Percentiles rank a stretch among this genome's conserved stretches.
Evolutionary conservation across 2,888 invertebrate genomes (phyloP).

Genomic region (Zeuzera pyrina): DNA sequence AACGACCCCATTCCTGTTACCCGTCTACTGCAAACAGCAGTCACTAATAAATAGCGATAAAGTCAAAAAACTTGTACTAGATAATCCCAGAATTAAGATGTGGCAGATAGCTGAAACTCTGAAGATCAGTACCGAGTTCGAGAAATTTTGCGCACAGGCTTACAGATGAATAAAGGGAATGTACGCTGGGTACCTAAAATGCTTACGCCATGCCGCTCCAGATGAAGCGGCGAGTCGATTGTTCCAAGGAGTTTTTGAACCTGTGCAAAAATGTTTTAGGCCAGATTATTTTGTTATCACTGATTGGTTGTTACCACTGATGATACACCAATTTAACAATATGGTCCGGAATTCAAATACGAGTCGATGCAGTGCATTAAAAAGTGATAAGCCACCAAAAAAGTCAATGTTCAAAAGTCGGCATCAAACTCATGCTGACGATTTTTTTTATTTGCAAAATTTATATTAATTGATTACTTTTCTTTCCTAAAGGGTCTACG

Average conservation of each 20-base stretch:
- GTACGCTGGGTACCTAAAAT: neutral
- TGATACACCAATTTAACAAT: neutral
- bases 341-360: neutral
- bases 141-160: neutral
- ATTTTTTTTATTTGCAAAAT: neutral
- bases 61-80: neutral
- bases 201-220: neutral
- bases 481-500: neutral
- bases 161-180: neutral
- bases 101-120: neutral
- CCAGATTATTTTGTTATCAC: neutral
- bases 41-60: neutral
- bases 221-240: neutral
- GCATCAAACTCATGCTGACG: neutral
- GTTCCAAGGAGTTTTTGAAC: neutral
- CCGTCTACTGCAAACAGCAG: neutral
- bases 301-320: neutral
- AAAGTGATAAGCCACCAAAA: neutral
- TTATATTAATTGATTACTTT: no score
- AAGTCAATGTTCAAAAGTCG: neutral
- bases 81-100: constrained; percentile 3
- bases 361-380: neutral
- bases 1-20: neutral
- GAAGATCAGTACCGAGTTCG: neutral
- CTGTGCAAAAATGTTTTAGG: neutral